Evolutionary conservation across 1,140 invertebrate genomes (phyloP).

Genomic region (Campoletis sonorensis): DNA sequence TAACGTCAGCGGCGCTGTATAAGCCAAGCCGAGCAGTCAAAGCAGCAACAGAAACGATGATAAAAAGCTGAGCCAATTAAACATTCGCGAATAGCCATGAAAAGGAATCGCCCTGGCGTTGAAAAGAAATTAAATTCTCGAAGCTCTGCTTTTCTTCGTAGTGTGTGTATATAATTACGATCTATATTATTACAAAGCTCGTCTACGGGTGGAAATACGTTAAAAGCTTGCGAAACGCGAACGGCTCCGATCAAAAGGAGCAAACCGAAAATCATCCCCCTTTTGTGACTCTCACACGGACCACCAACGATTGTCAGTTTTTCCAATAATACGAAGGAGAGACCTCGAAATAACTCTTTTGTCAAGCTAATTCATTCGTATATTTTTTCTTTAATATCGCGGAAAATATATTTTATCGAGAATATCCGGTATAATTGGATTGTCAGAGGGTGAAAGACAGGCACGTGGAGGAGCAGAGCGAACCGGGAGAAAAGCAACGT

Average conservation of each 20-base stretch:
- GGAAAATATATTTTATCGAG: slow-evolving; percentile 21
- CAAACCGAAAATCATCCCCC: background rate
- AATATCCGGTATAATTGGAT: slow-evolving; percentile 20
- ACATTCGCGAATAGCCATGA: slow-evolving; percentile 61
- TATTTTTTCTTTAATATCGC: slow-evolving; percentile 2
- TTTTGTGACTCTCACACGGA: background rate
- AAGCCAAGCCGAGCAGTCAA: slow-evolving; percentile 55
- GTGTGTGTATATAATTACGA: background rate
- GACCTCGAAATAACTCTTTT: slow-evolving; percentile 40
- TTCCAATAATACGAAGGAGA: slow-evolving; percentile 32
- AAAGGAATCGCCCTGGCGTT: slow-evolving; percentile 63
- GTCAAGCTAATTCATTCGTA: slow-evolving; percentile 2
- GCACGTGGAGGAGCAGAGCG: no score
- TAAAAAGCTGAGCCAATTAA: slow-evolving; percentile 66
- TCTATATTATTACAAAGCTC: background rate
- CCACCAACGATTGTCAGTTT: slow-evolving; percentile 14
- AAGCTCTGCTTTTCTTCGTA: background rate
- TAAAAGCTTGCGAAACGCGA: background rate
- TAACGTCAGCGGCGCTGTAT: slow-evolving; percentile 71
- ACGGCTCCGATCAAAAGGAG: slow-evolving; percentile 32
- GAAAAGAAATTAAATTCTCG: slow-evolving; percentile 66
- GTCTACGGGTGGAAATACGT: slow-evolving; percentile 3
- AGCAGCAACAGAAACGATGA: background rate
- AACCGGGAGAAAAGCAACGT: background rate
- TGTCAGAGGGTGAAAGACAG: background rate